These are phyloP conservation scores for Acanthacorydalis orientalis DNA, from an alignment of 2,888 invertebrate species.

Conservation along the genomic window DNA sequence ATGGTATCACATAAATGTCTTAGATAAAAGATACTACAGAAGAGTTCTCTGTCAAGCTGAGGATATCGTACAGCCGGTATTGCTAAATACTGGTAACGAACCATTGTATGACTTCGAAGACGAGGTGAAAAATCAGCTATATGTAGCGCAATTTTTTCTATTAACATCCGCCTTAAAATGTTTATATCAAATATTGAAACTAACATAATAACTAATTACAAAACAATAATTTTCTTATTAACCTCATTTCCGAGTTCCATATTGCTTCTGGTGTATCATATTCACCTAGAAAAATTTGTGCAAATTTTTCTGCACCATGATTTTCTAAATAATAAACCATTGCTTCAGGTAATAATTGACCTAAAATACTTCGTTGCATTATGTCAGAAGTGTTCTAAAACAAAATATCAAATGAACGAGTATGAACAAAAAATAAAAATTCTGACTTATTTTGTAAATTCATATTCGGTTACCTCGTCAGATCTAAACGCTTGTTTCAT, in stretches of 20 bases:
- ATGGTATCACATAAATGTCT: conserved; percentile 83
- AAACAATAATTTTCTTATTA: conserved; percentile 7
- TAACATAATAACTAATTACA: conserved; percentile 8
- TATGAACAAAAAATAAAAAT: background rate
- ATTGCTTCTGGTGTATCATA: conserved; percentile 99
- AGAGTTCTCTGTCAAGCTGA: conserved; percentile 87
- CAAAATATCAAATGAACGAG: conserved; percentile 12
- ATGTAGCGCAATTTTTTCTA: conserved; percentile 93
- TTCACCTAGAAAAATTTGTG: conserved; percentile 93
- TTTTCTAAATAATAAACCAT: conserved; percentile 99
- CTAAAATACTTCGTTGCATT: conserved; percentile 83
- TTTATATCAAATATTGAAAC: background rate
- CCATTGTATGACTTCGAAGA: conserved; percentile 83
- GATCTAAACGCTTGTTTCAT: conserved; percentile 70
- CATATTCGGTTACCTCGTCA: background rate
- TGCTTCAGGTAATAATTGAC: conserved; percentile 90
- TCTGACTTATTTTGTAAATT: background rate
- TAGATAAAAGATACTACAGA: conserved; percentile 97
- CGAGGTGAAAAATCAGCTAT: conserved; percentile 95
- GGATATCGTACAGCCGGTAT: conserved; percentile 88
- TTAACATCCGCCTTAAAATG: conserved; percentile 60
- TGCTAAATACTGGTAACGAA: conserved; percentile 82
- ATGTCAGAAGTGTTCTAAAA: conserved; percentile 47
- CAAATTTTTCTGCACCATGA: conserved; percentile 95
- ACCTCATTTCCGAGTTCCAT: conserved; percentile 97